A percentile compares a stretch with the other conserved stretches of the same genome.
Evolutionary conservation across 2,888 invertebrate species (phyloP).

Genomic region (Rhodophaea formosa): DNA sequence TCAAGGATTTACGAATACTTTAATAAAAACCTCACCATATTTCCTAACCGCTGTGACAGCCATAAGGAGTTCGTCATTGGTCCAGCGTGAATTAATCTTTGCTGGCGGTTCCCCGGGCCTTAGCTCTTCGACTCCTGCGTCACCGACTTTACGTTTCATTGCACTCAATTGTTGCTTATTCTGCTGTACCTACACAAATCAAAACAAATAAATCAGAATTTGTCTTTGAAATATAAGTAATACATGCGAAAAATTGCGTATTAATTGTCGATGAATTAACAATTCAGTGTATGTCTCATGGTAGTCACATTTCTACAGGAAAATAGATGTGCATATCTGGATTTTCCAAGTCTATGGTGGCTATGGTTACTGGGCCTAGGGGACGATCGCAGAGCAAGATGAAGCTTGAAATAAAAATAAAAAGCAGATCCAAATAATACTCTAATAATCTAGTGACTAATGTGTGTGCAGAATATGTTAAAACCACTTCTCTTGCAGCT

Average conservation of each 20-base stretch:
- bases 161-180: constrained; percentile 96
- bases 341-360: constrained; percentile 64
- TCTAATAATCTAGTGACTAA: constrained; percentile 38
- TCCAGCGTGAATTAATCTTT: constrained; percentile 94
- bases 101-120: constrained; percentile 83
- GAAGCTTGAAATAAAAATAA: constrained; percentile 41
- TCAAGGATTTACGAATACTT: not conserved
- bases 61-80: constrained; percentile 93
- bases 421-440: constrained; percentile 36
- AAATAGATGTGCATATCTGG: constrained; percentile 68
- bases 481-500: constrained; percentile 41
- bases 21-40: constrained; percentile 86
- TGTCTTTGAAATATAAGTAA: not conserved
- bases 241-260: not conserved
- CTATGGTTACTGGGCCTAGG: constrained; percentile 37
- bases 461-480: constrained; percentile 78
- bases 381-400: constrained; percentile 40
- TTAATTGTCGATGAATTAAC: not conserved
- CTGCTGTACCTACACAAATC: constrained; percentile 88
- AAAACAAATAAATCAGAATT: not conserved
- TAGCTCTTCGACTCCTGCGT: constrained; percentile 81
- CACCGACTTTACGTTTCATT: constrained; percentile 88
- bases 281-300: constrained; percentile 22
- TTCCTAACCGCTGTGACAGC: constrained; percentile 94
- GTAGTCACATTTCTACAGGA: constrained; percentile 25